These are phyloP conservation scores for Mus pahari DNA, from an alignment of 2,113 vertebrate genomes.

Conservation along the genomic window DNA sequence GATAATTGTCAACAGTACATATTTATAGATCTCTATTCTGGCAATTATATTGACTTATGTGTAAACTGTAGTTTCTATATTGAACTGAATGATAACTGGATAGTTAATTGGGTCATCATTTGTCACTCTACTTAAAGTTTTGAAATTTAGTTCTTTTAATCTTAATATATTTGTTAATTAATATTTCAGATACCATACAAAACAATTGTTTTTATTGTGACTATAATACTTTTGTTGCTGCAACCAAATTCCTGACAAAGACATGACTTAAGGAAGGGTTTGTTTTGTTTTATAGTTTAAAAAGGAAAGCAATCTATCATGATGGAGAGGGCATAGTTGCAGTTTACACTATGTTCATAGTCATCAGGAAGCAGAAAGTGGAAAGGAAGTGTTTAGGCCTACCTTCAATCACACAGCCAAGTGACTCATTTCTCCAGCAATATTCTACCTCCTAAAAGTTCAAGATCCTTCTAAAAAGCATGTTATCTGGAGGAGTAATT, in stretches of 20 bases:
- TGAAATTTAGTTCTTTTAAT: neutral
- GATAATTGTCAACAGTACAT: neutral
- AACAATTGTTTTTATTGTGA: neutral
- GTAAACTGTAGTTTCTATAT: neutral
- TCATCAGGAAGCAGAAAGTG: neutral
- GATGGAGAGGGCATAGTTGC: neutral
- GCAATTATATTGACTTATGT: neutral
- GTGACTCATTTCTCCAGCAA: neutral
- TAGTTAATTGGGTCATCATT: neutral
- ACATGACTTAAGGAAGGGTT: neutral
- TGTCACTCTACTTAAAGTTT: neutral
- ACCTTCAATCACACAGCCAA: neutral
- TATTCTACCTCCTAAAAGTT: neutral
- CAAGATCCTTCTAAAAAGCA: neutral
- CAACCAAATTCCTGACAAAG: neutral
- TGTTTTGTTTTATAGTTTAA: neutral
- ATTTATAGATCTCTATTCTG: neutral
- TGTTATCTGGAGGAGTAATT: neutral
- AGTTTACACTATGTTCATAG: neutral
- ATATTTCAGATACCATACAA: neutral
- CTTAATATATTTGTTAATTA: neutral
- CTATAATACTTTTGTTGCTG: neutral
- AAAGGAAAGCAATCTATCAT: neutral
- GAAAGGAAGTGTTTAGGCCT: neutral
- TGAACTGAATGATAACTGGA: neutral